Evolutionary conservation across 1,140 invertebrate species (phyloP).

Genomic region (Leptonema lineaticorne): DNA sequence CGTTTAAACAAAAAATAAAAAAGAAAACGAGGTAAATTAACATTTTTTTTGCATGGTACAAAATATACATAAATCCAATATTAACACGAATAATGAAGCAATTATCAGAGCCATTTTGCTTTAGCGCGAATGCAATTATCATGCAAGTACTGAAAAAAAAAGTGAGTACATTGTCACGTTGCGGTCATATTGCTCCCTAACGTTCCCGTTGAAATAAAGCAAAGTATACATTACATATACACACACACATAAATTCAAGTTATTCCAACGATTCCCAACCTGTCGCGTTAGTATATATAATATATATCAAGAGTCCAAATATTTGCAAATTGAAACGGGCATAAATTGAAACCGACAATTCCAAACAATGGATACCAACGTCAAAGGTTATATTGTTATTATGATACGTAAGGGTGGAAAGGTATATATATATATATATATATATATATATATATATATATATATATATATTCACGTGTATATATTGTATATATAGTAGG

Average conservation of each 20-base stretch:
- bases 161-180: too few relatives aligned
- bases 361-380: neutral
- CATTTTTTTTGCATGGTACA: too few relatives aligned
- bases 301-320: neutral
- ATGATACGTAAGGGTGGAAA: neutral
- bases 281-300: too few relatives aligned
- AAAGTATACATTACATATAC: neutral
- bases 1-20: too few relatives aligned
- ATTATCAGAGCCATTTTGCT: too few relatives aligned
- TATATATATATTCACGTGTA: neutral
- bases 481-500: too few relatives aligned
- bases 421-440: neutral
- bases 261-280: too few relatives aligned
- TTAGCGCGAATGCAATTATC: neutral
- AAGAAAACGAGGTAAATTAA: too few relatives aligned
- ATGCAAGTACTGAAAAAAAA: too few relatives aligned
- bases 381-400: neutral
- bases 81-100: too few relatives aligned
- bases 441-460: neutral
- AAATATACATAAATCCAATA: too few relatives aligned
- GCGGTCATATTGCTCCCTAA: neutral
- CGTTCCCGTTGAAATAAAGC: neutral
- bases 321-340: neutral
- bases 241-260: too few relatives aligned
- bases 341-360: constrained; percentile 1